Conservation (phyloP, 2,888 invertebrate genomes). For the Ophion obscuratus region DNA sequence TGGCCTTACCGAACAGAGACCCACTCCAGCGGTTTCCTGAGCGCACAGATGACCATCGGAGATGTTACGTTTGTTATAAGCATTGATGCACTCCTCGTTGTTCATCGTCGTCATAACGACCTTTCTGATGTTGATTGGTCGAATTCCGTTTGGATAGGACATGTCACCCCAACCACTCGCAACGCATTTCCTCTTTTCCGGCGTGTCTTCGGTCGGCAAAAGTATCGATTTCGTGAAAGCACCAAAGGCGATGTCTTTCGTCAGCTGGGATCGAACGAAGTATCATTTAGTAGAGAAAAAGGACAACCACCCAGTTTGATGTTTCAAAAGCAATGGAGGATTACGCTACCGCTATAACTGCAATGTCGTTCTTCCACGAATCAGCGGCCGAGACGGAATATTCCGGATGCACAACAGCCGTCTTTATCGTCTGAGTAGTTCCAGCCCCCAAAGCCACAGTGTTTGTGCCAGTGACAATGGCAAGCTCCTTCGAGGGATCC, state of each 20-base stretch:
- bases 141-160: conserved; percentile 26
- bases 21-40: conserved; percentile 4
- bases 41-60: conserved; percentile 43
- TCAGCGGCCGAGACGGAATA: conserved; percentile 35
- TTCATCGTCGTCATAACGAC: conserved; percentile 29
- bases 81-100: not conserved
- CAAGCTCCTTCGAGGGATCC: conserved; percentile 26
- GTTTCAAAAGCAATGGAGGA: not conserved
- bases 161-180: conserved; percentile 55
- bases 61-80: not conserved
- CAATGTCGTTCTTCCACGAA: conserved; percentile 65
- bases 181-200: conserved; percentile 19
- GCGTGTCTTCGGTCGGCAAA: conserved; percentile 36
- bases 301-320: not conserved
- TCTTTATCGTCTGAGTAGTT: conserved; percentile 40
- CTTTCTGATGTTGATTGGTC: conserved; percentile 46
- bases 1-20: conserved; percentile 54
- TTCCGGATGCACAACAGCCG: conserved; percentile 50
- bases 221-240: conserved; percentile 49
- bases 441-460: conserved; percentile 45
- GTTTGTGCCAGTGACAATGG: conserved; percentile 58
- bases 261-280: conserved; percentile 44
- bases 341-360: conserved; percentile 59
- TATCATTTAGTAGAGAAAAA: not conserved
- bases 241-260: conserved; percentile 57